Evolutionary conservation across 2,113 vertebrate genomes (phyloP), one percentile per base, ranked within the genome.

Genomic region (Tragelaphus scriptus): DNA sequence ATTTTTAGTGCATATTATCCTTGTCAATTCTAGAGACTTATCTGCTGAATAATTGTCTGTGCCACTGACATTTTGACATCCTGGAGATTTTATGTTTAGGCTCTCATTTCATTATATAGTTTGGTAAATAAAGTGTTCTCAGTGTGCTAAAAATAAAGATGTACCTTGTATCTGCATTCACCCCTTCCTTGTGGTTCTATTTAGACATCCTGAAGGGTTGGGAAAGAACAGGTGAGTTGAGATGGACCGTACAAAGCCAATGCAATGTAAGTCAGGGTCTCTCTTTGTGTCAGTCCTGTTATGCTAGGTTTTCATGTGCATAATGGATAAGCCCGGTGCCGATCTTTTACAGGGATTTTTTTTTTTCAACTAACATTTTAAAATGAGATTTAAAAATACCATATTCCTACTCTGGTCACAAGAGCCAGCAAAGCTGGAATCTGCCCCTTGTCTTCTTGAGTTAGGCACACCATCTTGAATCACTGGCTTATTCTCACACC

Each of bases 121-220:
- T 91, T 95, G 47, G 75, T 95, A 97, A 97, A 94, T 85, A 92
- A 91, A 96, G 82, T 93, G 4, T 97, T 97, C 93, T 96, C 81
- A 56, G 32, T 91, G 63, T 10, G 40, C 97, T 97, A 98, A 97
- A 94, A 98, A 93, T 93, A 95, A 96, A 91, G 71, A 30, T 47
- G 30, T 19, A 6, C 55, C 28, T 23, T 89, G 49, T 94, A 55
- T 94, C 85, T 95, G 55, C 61, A 85, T 15, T 55, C 97, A 44
- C 3, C 12, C 81, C 96, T 98, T 44, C 71, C n/a, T 36, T 40
- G 14, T 14, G 51, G 81, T 89, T 95, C 94, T 47, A 1, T 92
- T 90, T 71, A 80, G 68, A 80, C 23, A 19, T 17, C 5, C 2
- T 21, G 90, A 55, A 86, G 95, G 51, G 75, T 0, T 82, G 88